A percentile compares a stretch with the other conserved stretches of the same genome.
Evolutionary conservation across 2,888 invertebrate genomes (phyloP).

Genomic region (Nebria salina): DNA sequence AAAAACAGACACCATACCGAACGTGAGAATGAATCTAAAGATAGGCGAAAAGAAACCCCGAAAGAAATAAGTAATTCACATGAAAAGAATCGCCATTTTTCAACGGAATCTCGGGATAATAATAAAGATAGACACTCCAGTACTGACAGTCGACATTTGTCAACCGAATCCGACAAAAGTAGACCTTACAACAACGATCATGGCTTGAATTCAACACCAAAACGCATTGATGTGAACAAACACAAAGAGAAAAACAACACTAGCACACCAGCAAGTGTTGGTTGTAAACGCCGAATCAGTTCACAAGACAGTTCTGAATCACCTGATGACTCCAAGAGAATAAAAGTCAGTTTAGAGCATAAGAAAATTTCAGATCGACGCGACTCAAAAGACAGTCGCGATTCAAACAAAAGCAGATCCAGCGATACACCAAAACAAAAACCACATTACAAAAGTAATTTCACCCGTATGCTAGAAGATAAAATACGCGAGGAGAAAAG

Average conservation of each 20-base stretch:
- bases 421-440: conserved; percentile 62
- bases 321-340: conserved; percentile 70
- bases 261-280: conserved; percentile 69
- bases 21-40: conserved; percentile 58
- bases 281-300: conserved; percentile 79
- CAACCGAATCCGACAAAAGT: conserved; percentile 64
- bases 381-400: conserved; percentile 74
- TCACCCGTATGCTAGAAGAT: conserved; percentile 69
- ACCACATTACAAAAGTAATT: conserved; percentile 70
- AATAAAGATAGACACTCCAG: conserved; percentile 55
- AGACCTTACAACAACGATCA: conserved; percentile 53
- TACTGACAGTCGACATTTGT: conserved; percentile 62
- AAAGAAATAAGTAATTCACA: conserved; percentile 66
- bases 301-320: conserved; percentile 76
- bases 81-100: conserved; percentile 63
- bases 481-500: conserved; percentile 71
- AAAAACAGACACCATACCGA: conserved; percentile 59
- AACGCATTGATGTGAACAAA: conserved; percentile 59
- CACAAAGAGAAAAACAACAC: conserved; percentile 72
- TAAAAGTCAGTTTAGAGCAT: conserved; percentile 67
- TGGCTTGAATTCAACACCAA: conserved; percentile 50
- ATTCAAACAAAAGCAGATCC: conserved; percentile 53
- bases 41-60: conserved; percentile 61
- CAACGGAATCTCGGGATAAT: conserved; percentile 54
- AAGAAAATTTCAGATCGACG: conserved; percentile 69